phyloP scores from a whole-genome alignment of 2,797 vertebrate species.

The Trichosurus vulpecula region DNA sequence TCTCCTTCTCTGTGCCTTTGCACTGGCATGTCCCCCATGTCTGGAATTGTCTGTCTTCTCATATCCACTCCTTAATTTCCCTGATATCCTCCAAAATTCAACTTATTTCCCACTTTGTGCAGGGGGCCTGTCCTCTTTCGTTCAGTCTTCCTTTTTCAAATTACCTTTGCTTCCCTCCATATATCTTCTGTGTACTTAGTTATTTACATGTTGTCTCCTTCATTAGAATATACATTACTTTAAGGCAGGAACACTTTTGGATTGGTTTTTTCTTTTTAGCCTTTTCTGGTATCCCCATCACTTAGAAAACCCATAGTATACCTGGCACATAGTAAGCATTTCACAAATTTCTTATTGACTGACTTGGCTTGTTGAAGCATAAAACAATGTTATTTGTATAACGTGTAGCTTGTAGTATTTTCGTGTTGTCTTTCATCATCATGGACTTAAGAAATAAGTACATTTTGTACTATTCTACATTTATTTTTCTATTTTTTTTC shows the following conservation, averaged over 20 bases:
- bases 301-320: not conserved
- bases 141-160: not conserved
- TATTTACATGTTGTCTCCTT: not conserved
- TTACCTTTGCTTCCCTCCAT: not conserved
- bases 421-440: conserved; percentile 15
- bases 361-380: conserved; percentile 15
- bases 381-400: conserved; percentile 42
- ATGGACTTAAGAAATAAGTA: conserved; percentile 59
- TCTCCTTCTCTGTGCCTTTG: not conserved
- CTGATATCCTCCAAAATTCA: not conserved
- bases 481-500: conserved; percentile 63
- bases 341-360: conserved; percentile 30
- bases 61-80: not conserved
- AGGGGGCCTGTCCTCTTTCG: not conserved
- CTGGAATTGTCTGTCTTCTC: not conserved
- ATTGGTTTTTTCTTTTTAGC: not conserved
- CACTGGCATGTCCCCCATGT: not conserved
- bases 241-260: not conserved
- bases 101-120: not conserved
- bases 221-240: not conserved
- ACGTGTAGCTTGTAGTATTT: conserved; percentile 32
- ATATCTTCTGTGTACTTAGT: not conserved
- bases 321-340: not conserved
- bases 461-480: conserved; percentile 41
- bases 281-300: not conserved